A percentile compares a stretch with the other conserved stretches of the same genome.
These are phyloP conservation scores for Chelonoidis abingdonii DNA, from an alignment of 2,113 vertebrate species.

Conservation along the genomic window DNA sequence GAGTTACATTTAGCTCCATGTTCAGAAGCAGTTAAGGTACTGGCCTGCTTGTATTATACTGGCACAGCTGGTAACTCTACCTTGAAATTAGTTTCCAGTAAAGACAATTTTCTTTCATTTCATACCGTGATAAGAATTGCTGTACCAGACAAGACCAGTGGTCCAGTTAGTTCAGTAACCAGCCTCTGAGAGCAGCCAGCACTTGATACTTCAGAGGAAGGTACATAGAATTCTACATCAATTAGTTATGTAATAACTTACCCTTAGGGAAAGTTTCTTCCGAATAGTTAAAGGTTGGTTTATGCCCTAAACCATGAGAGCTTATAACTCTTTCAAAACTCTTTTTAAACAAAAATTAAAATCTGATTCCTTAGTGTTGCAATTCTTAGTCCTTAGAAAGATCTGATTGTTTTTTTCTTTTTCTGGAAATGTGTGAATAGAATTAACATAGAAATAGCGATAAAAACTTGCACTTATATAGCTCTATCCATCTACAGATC, in stretches of 20 bases:
- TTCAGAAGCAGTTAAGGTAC: conserved; percentile 48
- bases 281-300: not conserved
- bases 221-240: not conserved
- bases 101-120: conserved; percentile 59
- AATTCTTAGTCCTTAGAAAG: not conserved
- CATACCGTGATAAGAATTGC: conserved; percentile 32
- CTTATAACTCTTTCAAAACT: not conserved
- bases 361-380: not conserved
- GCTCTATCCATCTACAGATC: not conserved
- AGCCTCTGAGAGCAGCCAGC: not conserved
- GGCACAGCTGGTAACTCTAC: conserved; percentile 47
- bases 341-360: not conserved
- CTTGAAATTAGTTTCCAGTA: conserved; percentile 64
- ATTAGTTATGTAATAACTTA: not conserved
- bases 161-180: not conserved
- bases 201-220: conserved; percentile 3
- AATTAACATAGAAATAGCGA: conserved; percentile 1
- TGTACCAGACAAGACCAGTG: not conserved
- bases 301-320: not conserved
- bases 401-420: not conserved
- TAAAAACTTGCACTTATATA: conserved; percentile 4
- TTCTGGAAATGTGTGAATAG: not conserved
- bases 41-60: conserved; percentile 39
- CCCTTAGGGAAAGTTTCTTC: conserved; percentile 5
- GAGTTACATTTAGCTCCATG: conserved; percentile 37